Conservation (phyloP, 2,113 vertebrate genomes). For the Cichladusa arquata region DNA sequence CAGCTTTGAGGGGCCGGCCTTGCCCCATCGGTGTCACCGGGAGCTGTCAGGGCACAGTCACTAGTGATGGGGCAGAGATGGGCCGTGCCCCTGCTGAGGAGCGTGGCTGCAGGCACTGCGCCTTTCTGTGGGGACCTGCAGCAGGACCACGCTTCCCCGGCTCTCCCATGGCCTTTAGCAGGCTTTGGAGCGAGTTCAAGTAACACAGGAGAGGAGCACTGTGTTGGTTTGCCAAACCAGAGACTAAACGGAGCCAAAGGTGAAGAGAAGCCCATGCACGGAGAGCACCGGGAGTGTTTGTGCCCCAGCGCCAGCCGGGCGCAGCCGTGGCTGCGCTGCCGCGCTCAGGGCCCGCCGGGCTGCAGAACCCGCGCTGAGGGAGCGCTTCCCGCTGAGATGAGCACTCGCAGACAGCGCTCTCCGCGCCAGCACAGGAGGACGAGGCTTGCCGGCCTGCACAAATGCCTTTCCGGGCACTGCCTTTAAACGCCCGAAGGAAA, state of each 20-base stretch:
- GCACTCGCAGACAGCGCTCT: rapidly evolving
- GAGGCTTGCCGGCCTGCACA: neutral
- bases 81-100: neutral
- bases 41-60: neutral
- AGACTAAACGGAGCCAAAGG: neutral
- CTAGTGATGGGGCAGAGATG: neutral
- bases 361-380: rapidly evolving
- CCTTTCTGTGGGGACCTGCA: neutral
- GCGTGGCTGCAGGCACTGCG: rapidly evolving
- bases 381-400: neutral
- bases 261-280: neutral
- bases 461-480: neutral
- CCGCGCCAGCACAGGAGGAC: rapidly evolving
- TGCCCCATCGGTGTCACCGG: rapidly evolving
- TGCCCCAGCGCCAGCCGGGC: rapidly evolving
- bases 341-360: rapidly evolving
- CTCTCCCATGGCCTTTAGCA: neutral
- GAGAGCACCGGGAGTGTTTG: rapidly evolving
- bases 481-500: neutral
- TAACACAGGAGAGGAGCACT: neutral
- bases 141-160: rapidly evolving
- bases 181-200: constrained; percentile 9
- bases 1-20: rapidly evolving
- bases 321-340: neutral
- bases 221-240: constrained; percentile 21